A percentile compares a stretch with the other conserved stretches of the same genome.
Conservation (phyloP, 2,888 invertebrate genomes). For the Malthinus flaveolus region DNA sequence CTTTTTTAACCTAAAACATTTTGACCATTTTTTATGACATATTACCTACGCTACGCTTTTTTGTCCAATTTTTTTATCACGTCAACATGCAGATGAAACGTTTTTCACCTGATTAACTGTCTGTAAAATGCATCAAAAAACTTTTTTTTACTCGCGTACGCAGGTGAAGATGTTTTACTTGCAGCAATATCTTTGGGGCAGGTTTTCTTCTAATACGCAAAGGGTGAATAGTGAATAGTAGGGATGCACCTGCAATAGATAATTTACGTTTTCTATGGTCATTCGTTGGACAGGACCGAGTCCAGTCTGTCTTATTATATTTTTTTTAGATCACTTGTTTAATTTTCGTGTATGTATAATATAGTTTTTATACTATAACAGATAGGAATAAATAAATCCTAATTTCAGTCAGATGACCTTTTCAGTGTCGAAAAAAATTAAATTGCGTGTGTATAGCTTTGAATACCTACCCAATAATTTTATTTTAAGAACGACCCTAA, state of each 20-base stretch:
- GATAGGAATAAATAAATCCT: conserved; percentile 4
- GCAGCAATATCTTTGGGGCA: conserved; percentile 22
- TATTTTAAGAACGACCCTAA: neutral
- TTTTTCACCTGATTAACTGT: neutral
- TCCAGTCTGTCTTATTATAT: conserved; percentile 16
- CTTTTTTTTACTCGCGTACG: conserved; percentile 32
- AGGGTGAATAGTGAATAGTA: conserved; percentile 33
- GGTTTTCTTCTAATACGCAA: conserved; percentile 28
- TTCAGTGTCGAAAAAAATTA: neutral
- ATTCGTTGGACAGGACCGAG: conserved; percentile 25
- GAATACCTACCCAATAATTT: neutral
- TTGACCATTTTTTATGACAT: too few relatives aligned
- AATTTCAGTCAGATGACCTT: neutral
- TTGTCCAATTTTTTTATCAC: too few relatives aligned
- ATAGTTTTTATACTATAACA: neutral
- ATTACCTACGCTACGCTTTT: too few relatives aligned
- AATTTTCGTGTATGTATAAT: conserved; percentile 9
- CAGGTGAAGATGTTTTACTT: conserved; percentile 31
- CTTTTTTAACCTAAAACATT: neutral
- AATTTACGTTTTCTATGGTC: conserved; percentile 34
- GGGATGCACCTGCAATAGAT: conserved; percentile 40
- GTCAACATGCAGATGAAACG: too few relatives aligned
- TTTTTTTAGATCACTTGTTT: conserved; percentile 18
- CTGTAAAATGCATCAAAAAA: conserved; percentile 1
- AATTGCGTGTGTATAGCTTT: conserved; percentile 1